Conservation (phyloP, 2,113 vertebrate species). For the Brachyhypopomus gauderio region DNA sequence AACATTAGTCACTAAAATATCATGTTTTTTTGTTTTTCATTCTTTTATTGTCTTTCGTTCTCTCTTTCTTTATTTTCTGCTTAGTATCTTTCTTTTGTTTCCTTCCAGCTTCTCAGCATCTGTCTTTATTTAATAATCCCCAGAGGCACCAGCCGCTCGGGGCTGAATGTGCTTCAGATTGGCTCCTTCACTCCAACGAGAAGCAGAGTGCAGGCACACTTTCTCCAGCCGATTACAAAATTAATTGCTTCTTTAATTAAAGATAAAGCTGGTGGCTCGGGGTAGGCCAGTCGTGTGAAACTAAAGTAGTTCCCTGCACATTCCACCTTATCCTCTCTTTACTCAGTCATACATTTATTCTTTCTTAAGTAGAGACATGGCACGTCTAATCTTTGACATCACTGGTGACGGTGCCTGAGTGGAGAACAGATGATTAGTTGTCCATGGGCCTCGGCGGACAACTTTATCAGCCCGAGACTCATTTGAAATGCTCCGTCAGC, state of each 20-base stretch:
- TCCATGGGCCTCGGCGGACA: not conserved
- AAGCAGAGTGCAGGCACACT: not conserved
- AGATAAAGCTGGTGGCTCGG: conserved; percentile 50
- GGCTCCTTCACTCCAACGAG: conserved; percentile 12
- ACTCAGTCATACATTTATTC: conserved; percentile 27
- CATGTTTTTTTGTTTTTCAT: conserved; percentile 7
- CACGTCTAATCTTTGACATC: conserved; percentile 13
- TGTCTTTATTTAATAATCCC: conserved; percentile 38
- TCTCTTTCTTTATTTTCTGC: not conserved
- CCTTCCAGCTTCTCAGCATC: not conserved
- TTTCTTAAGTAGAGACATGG: conserved; percentile 22
- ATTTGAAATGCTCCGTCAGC: not conserved
- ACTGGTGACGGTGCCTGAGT: conserved; percentile 6
- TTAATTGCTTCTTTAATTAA: conserved; percentile 64
- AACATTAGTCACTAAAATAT: not conserved
- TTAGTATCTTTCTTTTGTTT: not conserved
- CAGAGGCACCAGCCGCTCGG: not conserved
- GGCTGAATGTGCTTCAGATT: conserved; percentile 31
- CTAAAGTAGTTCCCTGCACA: conserved; percentile 22
- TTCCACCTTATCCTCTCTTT: conserved; percentile 14
- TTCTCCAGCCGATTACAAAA: conserved; percentile 52
- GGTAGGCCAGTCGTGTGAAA: conserved; percentile 48
- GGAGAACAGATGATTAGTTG: conserved; percentile 18
- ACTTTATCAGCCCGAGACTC: not conserved
- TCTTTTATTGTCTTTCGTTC: not conserved